Evolutionary conservation across 2,113 vertebrate genomes (phyloP).

Genomic region (Mormoops blainvillei): DNA sequence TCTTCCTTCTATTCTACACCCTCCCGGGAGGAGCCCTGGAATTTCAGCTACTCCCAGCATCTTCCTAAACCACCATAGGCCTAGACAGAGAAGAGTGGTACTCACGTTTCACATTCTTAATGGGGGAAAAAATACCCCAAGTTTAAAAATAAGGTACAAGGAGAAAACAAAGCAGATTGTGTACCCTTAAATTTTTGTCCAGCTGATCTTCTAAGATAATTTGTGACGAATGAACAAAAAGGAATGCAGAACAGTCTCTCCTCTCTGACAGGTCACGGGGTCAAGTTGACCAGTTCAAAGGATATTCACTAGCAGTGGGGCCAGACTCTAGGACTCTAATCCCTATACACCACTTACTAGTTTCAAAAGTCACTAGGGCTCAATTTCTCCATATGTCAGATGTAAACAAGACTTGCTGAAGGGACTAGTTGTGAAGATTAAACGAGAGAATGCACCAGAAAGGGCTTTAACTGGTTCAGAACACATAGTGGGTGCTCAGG

Average conservation of each 20-base stretch:
- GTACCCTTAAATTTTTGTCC: background rate
- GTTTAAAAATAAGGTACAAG: slow-evolving; percentile 2
- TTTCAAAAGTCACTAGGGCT: slow-evolving; percentile 5
- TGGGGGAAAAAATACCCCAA: background rate
- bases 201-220: background rate
- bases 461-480: background rate
- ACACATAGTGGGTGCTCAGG: background rate
- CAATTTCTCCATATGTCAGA: background rate
- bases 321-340: slow-evolving; percentile 1
- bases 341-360: background rate
- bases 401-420: background rate
- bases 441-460: background rate
- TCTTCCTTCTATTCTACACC: background rate
- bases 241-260: background rate
- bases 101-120: background rate
- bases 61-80: background rate
- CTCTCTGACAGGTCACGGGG: background rate
- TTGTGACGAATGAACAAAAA: background rate
- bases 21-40: background rate
- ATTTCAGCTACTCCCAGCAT: background rate
- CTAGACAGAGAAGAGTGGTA: background rate
- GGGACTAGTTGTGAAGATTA: background rate
- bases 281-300: background rate
- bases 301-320: background rate
- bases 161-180: background rate